phyloP scores from a whole-genome alignment of 2,113 vertebrate genomes.

The Leucopsar rothschildi region DNA sequence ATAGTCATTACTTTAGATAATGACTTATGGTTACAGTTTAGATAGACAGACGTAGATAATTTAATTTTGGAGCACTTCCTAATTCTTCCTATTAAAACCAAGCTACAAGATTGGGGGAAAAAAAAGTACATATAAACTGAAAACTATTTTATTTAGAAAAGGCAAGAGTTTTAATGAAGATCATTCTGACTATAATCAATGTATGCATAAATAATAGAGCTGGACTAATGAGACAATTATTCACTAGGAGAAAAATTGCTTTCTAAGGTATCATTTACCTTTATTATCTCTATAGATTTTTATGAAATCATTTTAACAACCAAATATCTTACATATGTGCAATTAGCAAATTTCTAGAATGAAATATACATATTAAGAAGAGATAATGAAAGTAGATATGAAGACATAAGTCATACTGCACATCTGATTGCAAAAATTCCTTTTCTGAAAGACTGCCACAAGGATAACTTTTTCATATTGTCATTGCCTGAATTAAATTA shows the following conservation, averaged over 20 bases:
- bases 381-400: background rate
- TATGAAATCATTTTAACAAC: background rate
- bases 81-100: background rate
- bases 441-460: constrained; percentile 22
- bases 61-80: background rate
- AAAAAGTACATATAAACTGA: background rate
- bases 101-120: background rate
- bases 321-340: background rate
- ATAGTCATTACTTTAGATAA: constrained; percentile 42
- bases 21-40: constrained; percentile 44
- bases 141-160: background rate
- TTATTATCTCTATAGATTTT: background rate
- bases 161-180: fast-evolving
- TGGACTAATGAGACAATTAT: background rate
- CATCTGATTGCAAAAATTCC: background rate
- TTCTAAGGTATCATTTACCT: background rate
- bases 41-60: background rate
- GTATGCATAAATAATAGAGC: background rate
- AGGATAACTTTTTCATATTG: background rate
- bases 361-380: background rate
- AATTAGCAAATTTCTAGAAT: background rate
- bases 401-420: constrained; percentile 3
- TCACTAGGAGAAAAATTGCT: background rate
- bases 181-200: background rate
- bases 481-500: constrained; percentile 27